A percentile compares a stretch with the other conserved stretches of the same genome.
Conservation (phyloP, 2,888 invertebrate genomes). For the Trichopoda pennipes region DNA sequence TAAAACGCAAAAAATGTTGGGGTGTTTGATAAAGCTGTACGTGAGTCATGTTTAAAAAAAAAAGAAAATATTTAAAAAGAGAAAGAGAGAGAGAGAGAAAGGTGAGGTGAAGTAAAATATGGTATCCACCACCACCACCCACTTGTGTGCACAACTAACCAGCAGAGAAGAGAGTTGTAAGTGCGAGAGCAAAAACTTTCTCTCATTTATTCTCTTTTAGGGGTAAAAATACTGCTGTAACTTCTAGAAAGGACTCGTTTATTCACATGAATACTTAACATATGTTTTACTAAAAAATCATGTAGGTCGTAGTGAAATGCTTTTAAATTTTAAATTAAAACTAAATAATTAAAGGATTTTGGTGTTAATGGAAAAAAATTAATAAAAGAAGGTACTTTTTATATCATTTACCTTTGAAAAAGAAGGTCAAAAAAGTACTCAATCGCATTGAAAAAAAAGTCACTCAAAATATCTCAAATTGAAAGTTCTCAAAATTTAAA, state of each 20-base stretch:
- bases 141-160: too few relatives aligned
- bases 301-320: background rate
- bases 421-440: background rate
- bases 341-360: background rate
- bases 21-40: background rate
- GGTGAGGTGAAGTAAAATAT: too few relatives aligned
- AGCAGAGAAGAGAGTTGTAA: too few relatives aligned
- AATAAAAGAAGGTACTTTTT: too few relatives aligned
- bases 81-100: too few relatives aligned
- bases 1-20: background rate
- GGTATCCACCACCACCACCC: too few relatives aligned
- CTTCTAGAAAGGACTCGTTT: constrained; percentile 4
- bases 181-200: constrained; percentile 14
- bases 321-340: background rate
- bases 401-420: background rate
- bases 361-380: background rate
- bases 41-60: constrained; percentile 14
- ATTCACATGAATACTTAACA: background rate
- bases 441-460: background rate
- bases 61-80: background rate
- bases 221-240: background rate
- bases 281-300: background rate
- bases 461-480: background rate
- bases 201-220: background rate
- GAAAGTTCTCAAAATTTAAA: background rate